These are phyloP conservation scores for Micrastur ruficollis DNA, from an alignment of 2,797 vertebrate genomes.

Conservation along the genomic window DNA sequence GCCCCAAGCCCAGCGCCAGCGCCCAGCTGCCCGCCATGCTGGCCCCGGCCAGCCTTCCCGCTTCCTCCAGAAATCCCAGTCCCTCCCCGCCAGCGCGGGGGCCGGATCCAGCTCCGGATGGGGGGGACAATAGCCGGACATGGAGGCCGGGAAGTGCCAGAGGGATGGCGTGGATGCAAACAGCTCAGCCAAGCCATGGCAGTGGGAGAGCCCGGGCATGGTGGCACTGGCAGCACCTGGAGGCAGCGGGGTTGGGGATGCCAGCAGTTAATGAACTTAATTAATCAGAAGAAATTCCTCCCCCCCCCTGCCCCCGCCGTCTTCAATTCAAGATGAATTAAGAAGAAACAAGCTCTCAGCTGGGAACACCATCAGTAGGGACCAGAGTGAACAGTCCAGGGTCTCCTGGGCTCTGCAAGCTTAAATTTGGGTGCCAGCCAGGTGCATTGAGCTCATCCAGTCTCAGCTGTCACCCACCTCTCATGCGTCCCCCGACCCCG, in stretches of 20 bases:
- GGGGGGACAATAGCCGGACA: slow-evolving; percentile 42
- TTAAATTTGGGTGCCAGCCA: background rate
- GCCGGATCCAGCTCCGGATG: slow-evolving; percentile 20
- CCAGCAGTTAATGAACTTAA: background rate
- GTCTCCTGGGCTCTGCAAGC: background rate
- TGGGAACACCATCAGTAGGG: background rate
- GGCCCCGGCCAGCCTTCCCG: background rate
- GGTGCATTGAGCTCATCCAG: fast-evolving
- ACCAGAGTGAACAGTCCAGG: background rate
- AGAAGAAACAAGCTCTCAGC: background rate
- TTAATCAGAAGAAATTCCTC: background rate
- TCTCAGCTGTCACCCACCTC: background rate
- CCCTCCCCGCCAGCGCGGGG: background rate
- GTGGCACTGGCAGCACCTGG: background rate
- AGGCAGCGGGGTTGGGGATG: background rate
- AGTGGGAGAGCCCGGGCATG: fast-evolving
- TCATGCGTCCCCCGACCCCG: background rate
- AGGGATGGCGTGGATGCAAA: background rate
- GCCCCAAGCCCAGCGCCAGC: background rate
- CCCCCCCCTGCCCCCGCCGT: fast-evolving
- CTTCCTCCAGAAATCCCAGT: background rate
- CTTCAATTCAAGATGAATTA: background rate
- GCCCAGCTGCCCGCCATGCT: slow-evolving; percentile 6
- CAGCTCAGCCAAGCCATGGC: background rate
- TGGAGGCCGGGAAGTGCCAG: background rate